phyloP scores from a whole-genome alignment of 2,888 invertebrate species.

The Xylocampa areola region DNA sequence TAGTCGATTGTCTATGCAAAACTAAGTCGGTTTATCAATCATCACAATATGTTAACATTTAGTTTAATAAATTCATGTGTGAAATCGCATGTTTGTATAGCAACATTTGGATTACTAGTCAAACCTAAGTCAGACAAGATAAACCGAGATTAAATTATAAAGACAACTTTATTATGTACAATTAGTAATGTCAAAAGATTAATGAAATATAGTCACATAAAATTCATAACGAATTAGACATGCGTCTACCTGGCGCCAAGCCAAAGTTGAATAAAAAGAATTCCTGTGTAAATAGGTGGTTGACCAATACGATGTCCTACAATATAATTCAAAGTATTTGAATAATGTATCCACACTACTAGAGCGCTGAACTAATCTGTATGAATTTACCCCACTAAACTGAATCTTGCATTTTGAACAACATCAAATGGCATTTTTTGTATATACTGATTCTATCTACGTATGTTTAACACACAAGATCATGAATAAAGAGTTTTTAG shows the following conservation, averaged over 20 bases:
- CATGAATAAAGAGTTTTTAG: no score
- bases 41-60: no score
- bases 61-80: no score
- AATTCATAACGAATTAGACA: slow-evolving; percentile 40
- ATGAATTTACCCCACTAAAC: no score
- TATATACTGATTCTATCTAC: no score
- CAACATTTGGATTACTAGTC: slow-evolving; percentile 4
- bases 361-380: no score
- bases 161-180: slow-evolving; percentile 30
- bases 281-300: slow-evolving; percentile 28
- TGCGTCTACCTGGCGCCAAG: slow-evolving; percentile 23
- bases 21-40: no score
- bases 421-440: no score
- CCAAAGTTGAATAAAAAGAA: slow-evolving; percentile 23
- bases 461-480: no score
- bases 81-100: neutral
- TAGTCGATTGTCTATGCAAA: no score
- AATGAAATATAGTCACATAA: slow-evolving; percentile 39
- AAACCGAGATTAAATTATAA: slow-evolving; percentile 13
- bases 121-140: slow-evolving; percentile 6
- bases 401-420: no score
- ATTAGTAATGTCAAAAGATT: slow-evolving; percentile 30
- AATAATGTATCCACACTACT: slow-evolving; percentile 6
- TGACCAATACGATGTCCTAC: slow-evolving; percentile 11
- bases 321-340: slow-evolving; percentile 19